Evolutionary conservation across 2,888 invertebrate genomes (phyloP).

Genomic region (Netelia virgata): DNA sequence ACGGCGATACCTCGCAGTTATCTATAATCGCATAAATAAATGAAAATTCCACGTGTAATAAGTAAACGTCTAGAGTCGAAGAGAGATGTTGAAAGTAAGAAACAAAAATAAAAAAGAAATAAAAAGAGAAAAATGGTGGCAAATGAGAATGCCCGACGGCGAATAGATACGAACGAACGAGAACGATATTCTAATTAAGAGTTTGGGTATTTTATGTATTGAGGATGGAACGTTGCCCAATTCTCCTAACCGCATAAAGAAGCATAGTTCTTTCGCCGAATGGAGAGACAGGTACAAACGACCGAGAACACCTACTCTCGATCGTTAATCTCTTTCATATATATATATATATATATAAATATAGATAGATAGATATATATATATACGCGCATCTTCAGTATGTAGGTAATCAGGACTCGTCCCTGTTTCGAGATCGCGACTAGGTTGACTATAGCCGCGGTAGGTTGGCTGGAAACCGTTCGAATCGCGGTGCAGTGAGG

Average conservation of each 20-base stretch:
- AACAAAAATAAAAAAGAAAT: not conserved
- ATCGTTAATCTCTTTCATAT: constrained; percentile 19
- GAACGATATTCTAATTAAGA: constrained; percentile 55
- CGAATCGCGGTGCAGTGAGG: constrained; percentile 63
- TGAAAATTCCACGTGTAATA: not conserved
- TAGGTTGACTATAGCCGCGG: constrained; percentile 67
- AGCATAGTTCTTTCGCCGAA: constrained; percentile 42
- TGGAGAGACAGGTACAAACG: constrained; percentile 22
- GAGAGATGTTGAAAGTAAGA: not conserved
- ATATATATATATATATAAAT: not conserved
- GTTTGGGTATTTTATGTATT: constrained; percentile 15
- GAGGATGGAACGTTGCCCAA: constrained; percentile 42
- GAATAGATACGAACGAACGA: constrained; percentile 34
- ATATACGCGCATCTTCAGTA: constrained; percentile 60
- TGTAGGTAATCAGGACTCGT: constrained; percentile 79
- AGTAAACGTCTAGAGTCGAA: not conserved
- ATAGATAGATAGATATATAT: not conserved
- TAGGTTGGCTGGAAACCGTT: constrained; percentile 74
- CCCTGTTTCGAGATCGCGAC: constrained; percentile 75
- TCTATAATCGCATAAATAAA: constrained; percentile 4
- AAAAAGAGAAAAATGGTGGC: not conserved
- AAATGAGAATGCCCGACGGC: constrained; percentile 22
- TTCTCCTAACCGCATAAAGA: not conserved
- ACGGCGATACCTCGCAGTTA: constrained; percentile 32
- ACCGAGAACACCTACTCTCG: constrained; percentile 38